Evolutionary conservation across 2,888 invertebrate genomes (phyloP), one percentile per base, ranked within the genome.

Genomic region (Plagodis pulveraria): DNA sequence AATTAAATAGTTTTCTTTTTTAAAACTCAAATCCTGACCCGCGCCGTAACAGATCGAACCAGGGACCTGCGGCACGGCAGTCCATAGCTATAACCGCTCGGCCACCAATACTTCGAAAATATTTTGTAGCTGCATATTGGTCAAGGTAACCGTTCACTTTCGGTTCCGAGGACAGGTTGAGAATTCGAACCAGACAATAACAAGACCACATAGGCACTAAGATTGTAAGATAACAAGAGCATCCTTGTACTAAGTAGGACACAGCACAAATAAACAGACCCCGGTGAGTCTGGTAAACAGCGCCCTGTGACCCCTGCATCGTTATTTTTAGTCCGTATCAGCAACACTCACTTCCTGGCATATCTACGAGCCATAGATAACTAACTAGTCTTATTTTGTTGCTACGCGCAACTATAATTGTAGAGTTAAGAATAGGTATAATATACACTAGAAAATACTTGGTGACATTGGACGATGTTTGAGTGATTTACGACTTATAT

Each of bases 301-400:
- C 71, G 80, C 74, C 71, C 78, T 74, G 62, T 74, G 81, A 66
- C 66, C 75, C 77, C 66, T 58, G 35, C 44, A 11, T 59, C 49
- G 71, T 76, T 84, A 83, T 83, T 83, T 80, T 80, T 81, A 82
- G 79, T 76, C 61, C 53, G 63, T 58, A 66, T 67, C 52, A 70
- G 65, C 63, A 53, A 57, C 33, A 57, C 7, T 62, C 57, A 62
- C 65, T 65, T 65, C 60, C 59, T 62, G 56, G 58, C 62, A 53
- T 63, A 65, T 67, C 65, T 58, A 42, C 43, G 43, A 56, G 38
- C n/a, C 12, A 43, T 7, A 42, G 48, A 51, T 58, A 62, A 7
- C 36, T 38, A 70, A 76, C 65, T 42, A 62, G 64, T 58, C 38
- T 33, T 6, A 12, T 42, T 42, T 11, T 42, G 42, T 42, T 42